phyloP scores from a whole-genome alignment of 2,888 invertebrate species.

The Drosophila dives region DNA sequence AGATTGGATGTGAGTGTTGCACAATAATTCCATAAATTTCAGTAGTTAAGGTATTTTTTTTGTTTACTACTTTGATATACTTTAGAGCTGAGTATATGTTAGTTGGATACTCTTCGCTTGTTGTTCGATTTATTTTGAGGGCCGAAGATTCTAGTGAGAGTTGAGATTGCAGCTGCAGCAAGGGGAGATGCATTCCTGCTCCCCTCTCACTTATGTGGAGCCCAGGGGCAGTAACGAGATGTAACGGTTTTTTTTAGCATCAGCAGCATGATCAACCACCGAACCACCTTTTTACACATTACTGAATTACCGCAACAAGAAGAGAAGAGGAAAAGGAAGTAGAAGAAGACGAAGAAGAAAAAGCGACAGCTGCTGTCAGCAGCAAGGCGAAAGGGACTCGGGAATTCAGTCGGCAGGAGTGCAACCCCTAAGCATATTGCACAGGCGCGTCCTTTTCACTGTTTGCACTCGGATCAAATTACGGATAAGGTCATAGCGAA shows the following conservation, averaged over 20 bases:
- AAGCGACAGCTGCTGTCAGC: constrained; percentile 60
- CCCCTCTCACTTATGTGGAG: constrained; percentile 24
- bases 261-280: constrained; percentile 29
- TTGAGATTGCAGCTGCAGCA: constrained; percentile 36
- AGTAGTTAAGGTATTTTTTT: neutral
- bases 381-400: constrained; percentile 1
- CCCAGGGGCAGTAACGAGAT: constrained; percentile 13
- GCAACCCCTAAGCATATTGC: constrained; percentile 77
- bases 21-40: neutral
- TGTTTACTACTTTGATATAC: neutral
- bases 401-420: constrained; percentile 35
- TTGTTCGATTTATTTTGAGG: neutral
- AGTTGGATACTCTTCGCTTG: no score
- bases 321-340: neutral
- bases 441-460: constrained; percentile 76
- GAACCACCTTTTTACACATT: constrained; percentile 4
- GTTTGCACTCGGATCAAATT: constrained; percentile 73
- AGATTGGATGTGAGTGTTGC: neutral
- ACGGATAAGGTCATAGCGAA: constrained; percentile 55
- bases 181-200: neutral
- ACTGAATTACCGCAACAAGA: constrained; percentile 11
- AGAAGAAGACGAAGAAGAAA: constrained; percentile 19
- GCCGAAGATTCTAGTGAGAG: neutral
- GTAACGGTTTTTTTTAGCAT: constrained; percentile 47
- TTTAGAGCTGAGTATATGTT: neutral